Base-by-base conservation (phyloP, 2,888 invertebrate genomes). In the Microplitis manilae region DNA sequence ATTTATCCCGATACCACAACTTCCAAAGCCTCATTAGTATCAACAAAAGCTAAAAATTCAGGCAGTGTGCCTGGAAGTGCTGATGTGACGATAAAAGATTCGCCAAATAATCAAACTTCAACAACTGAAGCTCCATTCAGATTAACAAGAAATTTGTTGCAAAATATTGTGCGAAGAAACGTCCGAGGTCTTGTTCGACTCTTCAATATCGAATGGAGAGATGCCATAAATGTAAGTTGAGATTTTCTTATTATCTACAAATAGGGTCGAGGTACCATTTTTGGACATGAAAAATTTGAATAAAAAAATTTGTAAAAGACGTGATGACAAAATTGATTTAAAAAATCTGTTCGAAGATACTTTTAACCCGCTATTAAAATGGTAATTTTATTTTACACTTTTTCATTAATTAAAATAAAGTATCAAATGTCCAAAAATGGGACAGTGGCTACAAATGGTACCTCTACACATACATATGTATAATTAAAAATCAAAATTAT, bases 121-220 rank as follows among this genome's bases (percentile, higher is more conserved):
- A 88, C 90, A 1, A 84, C 91, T 1, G 82, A 83, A 72, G 88
- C 87, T 6, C 90, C 90, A 4, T 90, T 85, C 69, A 89, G 83
- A 81, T 85, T 92, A 60, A 90, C 90, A 0, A 87, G 91, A 81
- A 86, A 82, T 1, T 87, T 89, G 77, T 84, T 92, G 0, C 88
- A 90, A 68, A 87, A 85, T 73, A 87, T 92, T 50, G 80, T 92
- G 4, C 86, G 89, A 39, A 87, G 92, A 82, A 92, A 92, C 83
- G 80, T 92, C 7, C 88, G 88, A 79, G 92, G 92, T 6, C 84
- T 92, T 13, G 86, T 90, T 1, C 85, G 91, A 77, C 83, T 92
- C 5, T 92, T 91, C 80, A 91, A 92, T 80, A 87, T 92, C 71
- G 92, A 92, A 83, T 88, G 92, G 86, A 84, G 86, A 20, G 91